Conservation (phyloP, 1,140 invertebrate species). For the Drosophila ficusphila region DNA sequence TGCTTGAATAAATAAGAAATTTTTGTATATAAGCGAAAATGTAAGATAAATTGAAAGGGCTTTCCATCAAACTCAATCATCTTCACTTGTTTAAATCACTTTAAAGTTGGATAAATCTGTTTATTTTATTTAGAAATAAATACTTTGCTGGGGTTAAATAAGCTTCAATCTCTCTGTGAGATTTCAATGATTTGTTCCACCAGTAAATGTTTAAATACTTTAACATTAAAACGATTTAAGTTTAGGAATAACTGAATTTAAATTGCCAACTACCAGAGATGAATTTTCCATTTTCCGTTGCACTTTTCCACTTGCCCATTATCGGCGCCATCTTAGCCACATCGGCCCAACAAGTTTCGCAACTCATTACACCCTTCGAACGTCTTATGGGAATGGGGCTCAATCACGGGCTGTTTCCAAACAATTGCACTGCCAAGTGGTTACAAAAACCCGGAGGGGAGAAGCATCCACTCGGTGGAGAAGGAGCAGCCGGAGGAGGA, state of each 20-base stretch:
- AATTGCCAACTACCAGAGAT: too few species aligned
- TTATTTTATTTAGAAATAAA: too few species aligned
- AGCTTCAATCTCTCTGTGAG: too few species aligned
- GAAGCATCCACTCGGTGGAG: too few species aligned
- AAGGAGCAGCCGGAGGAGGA: background rate
- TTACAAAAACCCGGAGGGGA: conserved; percentile 68
- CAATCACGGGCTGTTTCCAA: conserved; percentile 80
- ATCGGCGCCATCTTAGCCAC: conserved; percentile 21
- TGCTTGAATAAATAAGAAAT: conserved; percentile 2
- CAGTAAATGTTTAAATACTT: too few species aligned
- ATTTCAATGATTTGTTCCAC: too few species aligned
- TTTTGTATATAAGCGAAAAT: background rate
- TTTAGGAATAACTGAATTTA: background rate
- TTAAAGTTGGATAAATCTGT: too few species aligned
- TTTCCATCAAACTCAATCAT: too few species aligned
- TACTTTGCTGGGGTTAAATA: too few species aligned
- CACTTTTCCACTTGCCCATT: conserved; percentile 19
- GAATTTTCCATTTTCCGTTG: conserved; percentile 3
- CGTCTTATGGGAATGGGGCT: conserved; percentile 50
- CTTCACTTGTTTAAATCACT: background rate
- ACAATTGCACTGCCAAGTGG: conserved; percentile 82
- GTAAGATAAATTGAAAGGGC: background rate
- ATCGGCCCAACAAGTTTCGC: conserved; percentile 34
- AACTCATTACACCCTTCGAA: conserved; percentile 44
- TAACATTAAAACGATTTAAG: background rate